Evolutionary conservation across 2,888 invertebrate genomes (phyloP).

Genomic region (Alviniconcha strummeri): DNA sequence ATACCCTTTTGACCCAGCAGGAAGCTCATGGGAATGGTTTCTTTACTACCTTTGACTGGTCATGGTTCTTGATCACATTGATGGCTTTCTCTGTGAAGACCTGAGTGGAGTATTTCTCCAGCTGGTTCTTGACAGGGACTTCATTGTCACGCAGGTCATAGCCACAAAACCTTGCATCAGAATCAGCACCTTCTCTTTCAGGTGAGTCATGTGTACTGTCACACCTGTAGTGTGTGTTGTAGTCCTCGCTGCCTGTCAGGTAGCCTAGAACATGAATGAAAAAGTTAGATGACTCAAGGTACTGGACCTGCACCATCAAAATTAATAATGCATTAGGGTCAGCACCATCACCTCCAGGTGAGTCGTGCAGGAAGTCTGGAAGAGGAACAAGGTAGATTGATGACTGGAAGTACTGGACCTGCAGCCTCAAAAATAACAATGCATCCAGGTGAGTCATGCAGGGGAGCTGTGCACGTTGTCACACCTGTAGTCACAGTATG

Average conservation of each 20-base stretch:
- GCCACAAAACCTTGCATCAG: slow-evolving; percentile 37
- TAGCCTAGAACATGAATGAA: slow-evolving; percentile 63
- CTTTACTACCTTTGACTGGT: slow-evolving; percentile 50
- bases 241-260: slow-evolving; percentile 70
- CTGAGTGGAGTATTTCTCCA: slow-evolving; percentile 60
- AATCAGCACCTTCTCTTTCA: no score
- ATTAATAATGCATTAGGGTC: no score
- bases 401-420: no score
- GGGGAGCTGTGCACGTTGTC: no score
- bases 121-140: slow-evolving; percentile 49
- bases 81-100: slow-evolving; percentile 60
- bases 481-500: no score
- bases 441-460: no score
- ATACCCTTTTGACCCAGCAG: not conserved
- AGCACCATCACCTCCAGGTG: no score
- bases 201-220: slow-evolving; percentile 29
- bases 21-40: not conserved
- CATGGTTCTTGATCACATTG: slow-evolving; percentile 57
- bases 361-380: no score
- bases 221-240: slow-evolving; percentile 62
- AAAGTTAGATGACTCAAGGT: no score
- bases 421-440: no score
- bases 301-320: no score
- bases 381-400: no score
- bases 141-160: slow-evolving; percentile 60